A percentile compares a stretch with the other conserved stretches of the same genome.
Conservation (phyloP, 2,888 invertebrate genomes). For the Callosobruchus maculatus region DNA sequence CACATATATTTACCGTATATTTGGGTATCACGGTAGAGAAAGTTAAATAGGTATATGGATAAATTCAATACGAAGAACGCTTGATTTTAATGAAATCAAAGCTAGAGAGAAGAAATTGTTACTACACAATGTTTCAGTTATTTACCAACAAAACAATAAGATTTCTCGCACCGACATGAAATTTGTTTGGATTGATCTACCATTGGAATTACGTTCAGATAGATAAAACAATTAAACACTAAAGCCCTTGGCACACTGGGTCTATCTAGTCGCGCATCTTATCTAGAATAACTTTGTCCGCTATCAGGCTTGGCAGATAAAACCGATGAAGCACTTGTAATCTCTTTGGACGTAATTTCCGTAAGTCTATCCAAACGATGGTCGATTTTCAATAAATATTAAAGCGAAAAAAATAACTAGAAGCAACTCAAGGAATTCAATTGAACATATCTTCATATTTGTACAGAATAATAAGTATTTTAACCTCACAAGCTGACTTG, state of each 20-base stretch:
- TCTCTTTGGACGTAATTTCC: background rate
- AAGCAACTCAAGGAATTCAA: background rate
- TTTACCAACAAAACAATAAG: background rate
- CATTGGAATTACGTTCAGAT: background rate
- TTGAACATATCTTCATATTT: background rate
- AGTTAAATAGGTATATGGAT: background rate
- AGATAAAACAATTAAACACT: too few species aligned
- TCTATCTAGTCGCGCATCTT: too few species aligned
- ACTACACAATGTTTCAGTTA: background rate
- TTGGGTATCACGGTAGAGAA: background rate
- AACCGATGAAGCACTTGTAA: background rate
- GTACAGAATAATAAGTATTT: background rate
- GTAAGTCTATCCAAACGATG: background rate
- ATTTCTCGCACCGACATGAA: background rate
- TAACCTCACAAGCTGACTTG: background rate
- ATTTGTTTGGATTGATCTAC: background rate
- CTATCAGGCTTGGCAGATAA: too few species aligned
- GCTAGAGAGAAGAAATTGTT: background rate
- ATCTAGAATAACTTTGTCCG: too few species aligned
- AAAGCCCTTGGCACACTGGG: too few species aligned
- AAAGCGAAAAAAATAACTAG: background rate
- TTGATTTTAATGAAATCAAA: background rate
- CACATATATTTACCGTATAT: conserved; percentile 31
- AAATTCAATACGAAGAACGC: background rate
- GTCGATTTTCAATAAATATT: background rate